Conservation (phyloP, 2,113 vertebrate genomes). For the Campylomormyrus tamandua region DNA sequence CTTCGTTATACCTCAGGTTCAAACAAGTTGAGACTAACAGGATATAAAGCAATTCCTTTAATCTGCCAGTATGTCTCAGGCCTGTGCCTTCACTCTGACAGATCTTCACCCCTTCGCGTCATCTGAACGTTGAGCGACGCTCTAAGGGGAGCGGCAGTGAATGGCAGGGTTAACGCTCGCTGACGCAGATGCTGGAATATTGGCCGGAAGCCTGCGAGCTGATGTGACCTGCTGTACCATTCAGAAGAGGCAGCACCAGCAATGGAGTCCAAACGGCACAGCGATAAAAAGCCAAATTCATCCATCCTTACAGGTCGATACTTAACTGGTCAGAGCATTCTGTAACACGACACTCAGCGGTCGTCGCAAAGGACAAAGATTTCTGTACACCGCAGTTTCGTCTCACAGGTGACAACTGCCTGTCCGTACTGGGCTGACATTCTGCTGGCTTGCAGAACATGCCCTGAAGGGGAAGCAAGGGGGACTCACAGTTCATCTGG, state of each 20-base stretch:
- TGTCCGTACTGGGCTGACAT: neutral
- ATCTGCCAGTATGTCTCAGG: neutral
- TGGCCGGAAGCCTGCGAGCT: neutral
- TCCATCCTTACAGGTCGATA: neutral
- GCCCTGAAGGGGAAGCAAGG: neutral
- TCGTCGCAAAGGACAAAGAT: neutral
- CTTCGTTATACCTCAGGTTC: neutral
- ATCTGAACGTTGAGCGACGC: neutral
- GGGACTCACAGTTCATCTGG: constrained; percentile 90
- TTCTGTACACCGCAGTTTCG: neutral
- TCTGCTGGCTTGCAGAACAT: neutral
- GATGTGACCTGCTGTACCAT: neutral
- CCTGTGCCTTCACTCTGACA: neutral
- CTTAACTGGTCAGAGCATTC: neutral
- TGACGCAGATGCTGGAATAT: neutral
- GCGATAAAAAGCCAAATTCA: neutral
- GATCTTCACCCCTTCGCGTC: neutral
- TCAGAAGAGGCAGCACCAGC: neutral
- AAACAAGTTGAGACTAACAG: neutral
- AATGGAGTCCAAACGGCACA: neutral
- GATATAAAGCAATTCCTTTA: neutral
- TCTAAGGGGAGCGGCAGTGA: neutral
- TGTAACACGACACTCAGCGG: neutral
- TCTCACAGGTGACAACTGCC: neutral
- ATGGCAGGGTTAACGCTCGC: neutral